Conservation (phyloP, 2,113 vertebrate genomes). For the Delphinus delphis region DNA sequence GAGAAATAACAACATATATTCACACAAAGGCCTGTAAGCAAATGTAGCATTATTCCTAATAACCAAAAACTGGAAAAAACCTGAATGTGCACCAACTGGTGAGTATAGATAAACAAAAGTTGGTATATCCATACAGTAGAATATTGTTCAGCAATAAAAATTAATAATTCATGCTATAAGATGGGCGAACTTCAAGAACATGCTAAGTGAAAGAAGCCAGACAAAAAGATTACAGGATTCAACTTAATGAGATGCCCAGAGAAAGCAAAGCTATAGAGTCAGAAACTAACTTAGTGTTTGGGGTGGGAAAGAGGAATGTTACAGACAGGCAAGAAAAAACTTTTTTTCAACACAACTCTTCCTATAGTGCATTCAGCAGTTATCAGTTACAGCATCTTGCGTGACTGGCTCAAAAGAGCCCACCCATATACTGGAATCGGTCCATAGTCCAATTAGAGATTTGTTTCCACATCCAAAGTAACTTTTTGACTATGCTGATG, state of each 20-base stretch:
- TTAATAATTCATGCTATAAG: not conserved
- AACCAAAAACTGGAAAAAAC: not conserved
- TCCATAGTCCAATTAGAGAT: not conserved
- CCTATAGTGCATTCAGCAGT: not conserved
- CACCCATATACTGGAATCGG: not conserved
- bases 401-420: not conserved
- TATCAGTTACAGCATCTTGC: not conserved
- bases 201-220: not conserved
- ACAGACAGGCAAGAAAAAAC: not conserved
- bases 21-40: not conserved
- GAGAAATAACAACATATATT: not conserved
- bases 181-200: not conserved
- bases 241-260: not conserved
- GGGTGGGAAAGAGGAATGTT: not conserved
- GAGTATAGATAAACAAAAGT: not conserved
- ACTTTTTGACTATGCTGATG: not conserved
- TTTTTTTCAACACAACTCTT: not conserved
- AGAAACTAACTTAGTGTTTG: not conserved
- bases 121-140: not conserved
- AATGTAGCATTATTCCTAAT: not conserved
- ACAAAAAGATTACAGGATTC: not conserved
- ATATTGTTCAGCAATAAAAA: not conserved
- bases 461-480: not conserved
- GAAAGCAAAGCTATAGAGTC: not conserved
- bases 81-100: not conserved